Conservation (phyloP, 1,140 invertebrate species). For the Drosophila bifasciata region DNA sequence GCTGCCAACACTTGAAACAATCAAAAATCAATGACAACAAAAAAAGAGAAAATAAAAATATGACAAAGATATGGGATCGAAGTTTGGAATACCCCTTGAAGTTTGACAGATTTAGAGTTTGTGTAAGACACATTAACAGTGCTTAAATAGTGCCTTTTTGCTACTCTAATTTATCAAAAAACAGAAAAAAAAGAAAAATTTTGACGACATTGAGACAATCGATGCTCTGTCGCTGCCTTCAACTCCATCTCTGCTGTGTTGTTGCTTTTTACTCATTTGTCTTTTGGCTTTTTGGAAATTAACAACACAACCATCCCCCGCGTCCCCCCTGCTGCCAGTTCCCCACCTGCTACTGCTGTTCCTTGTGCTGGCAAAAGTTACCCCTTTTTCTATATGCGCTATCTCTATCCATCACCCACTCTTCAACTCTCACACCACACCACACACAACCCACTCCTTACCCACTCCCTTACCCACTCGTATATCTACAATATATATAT, state of each 20-base stretch:
- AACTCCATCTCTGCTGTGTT: too few species aligned
- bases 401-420: constrained; percentile 50
- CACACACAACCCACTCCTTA: not conserved
- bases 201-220: constrained; percentile 68
- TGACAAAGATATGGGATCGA: too few species aligned
- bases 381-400: constrained; percentile 67
- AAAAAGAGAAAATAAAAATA: constrained; percentile 1
- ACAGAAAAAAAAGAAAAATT: constrained; percentile 26
- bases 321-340: not conserved
- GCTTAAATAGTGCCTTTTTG: too few species aligned
- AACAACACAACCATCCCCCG: constrained; percentile 62
- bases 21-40: constrained; percentile 78
- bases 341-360: not conserved
- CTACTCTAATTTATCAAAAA: constrained; percentile 3
- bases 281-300: constrained; percentile 81
- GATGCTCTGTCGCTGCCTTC: constrained; percentile 18
- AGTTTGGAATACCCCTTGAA: too few species aligned
- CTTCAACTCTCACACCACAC: constrained; percentile 10
- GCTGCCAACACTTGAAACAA: constrained; percentile 72
- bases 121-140: too few species aligned
- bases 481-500: constrained; percentile 61
- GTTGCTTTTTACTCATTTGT: constrained; percentile 78
- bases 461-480: not conserved
- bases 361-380: constrained; percentile 63
- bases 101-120: too few species aligned